Evolutionary conservation across 2,888 invertebrate genomes (phyloP).

Genomic region (Phragmatobia fuliginosa): DNA sequence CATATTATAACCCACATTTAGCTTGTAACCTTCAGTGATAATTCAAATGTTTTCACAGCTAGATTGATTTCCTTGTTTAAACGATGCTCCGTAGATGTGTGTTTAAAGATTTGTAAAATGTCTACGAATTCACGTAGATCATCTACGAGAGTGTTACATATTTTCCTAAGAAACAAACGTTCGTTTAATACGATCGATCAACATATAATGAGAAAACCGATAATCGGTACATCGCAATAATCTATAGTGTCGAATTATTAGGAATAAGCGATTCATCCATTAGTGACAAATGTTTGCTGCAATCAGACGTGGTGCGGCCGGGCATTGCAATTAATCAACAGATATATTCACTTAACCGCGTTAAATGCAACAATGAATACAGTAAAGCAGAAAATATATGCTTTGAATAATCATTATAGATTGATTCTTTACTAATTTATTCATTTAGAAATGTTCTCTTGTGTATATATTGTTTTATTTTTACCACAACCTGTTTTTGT

Average conservation of each 20-base stretch:
- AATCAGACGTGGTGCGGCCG: slow-evolving; percentile 66
- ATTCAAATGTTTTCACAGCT: neutral
- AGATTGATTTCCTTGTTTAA: neutral
- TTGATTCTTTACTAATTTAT: neutral
- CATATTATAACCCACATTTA: neutral
- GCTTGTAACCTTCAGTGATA: neutral
- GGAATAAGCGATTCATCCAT: slow-evolving; percentile 66
- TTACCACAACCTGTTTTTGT: neutral
- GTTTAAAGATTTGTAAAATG: neutral
- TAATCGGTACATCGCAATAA: slow-evolving; percentile 47
- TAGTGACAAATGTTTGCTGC: slow-evolving; percentile 77
- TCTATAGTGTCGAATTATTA: slow-evolving; percentile 54
- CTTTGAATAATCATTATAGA: slow-evolving; percentile 16
- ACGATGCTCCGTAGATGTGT: neutral
- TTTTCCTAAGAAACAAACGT: slow-evolving; percentile 3
- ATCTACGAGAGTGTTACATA: slow-evolving; percentile 2
- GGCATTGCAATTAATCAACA: slow-evolving; percentile 68
- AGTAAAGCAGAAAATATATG: slow-evolving; percentile 40
- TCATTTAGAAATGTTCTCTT: neutral
- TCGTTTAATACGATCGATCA: slow-evolving; percentile 21
- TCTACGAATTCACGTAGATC: slow-evolving; percentile 6
- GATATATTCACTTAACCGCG: slow-evolving; percentile 38
- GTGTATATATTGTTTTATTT: neutral
- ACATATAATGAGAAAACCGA: slow-evolving; percentile 46
- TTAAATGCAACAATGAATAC: slow-evolving; percentile 38